These are phyloP conservation scores for Drosophila obscura DNA, from an alignment of 1,140 invertebrate genomes.

Conservation along the genomic window DNA sequence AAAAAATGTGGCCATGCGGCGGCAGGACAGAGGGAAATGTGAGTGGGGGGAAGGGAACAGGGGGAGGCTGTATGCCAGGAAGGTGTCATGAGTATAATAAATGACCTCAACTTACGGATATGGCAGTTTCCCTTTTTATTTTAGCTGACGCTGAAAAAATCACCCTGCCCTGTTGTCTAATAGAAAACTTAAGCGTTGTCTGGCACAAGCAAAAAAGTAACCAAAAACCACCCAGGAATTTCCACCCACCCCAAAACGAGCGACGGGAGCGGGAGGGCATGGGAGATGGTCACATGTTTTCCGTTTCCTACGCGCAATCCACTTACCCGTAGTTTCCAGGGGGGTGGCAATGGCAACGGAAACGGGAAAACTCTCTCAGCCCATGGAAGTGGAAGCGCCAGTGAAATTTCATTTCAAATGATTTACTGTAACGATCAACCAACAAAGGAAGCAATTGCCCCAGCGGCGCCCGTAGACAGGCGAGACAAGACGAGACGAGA, in stretches of 20 bases:
- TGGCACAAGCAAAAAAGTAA: conserved; percentile 47
- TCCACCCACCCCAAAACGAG: conserved; percentile 10
- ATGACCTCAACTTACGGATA: conserved; percentile 76
- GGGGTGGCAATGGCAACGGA: conserved; percentile 28
- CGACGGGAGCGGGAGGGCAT: too few species aligned
- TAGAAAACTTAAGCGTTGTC: conserved; percentile 56
- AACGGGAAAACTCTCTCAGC: conserved; percentile 16
- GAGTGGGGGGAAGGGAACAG: not conserved
- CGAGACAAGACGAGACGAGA: conserved; percentile 17
- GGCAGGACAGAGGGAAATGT: not conserved
- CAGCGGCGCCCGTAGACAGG: conserved; percentile 52
- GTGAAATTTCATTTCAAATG: conserved; percentile 78
- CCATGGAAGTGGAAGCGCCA: conserved; percentile 40
- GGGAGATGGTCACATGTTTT: conserved; percentile 52
- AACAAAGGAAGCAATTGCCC: conserved; percentile 59
- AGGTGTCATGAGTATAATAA: conserved; percentile 78
- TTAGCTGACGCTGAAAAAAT: conserved; percentile 62
- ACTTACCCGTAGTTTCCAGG: conserved; percentile 44
- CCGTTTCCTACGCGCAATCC: conserved; percentile 65
- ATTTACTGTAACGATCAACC: conserved; percentile 81
- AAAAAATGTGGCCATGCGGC: conserved; percentile 66
- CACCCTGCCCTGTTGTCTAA: conserved; percentile 74
- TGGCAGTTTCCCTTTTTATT: conserved; percentile 51
- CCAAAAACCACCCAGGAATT: conserved; percentile 41
- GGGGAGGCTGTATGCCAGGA: conserved; percentile 25